Conservation (phyloP, 2,113 vertebrate genomes). For the Labrus mixtus region DNA sequence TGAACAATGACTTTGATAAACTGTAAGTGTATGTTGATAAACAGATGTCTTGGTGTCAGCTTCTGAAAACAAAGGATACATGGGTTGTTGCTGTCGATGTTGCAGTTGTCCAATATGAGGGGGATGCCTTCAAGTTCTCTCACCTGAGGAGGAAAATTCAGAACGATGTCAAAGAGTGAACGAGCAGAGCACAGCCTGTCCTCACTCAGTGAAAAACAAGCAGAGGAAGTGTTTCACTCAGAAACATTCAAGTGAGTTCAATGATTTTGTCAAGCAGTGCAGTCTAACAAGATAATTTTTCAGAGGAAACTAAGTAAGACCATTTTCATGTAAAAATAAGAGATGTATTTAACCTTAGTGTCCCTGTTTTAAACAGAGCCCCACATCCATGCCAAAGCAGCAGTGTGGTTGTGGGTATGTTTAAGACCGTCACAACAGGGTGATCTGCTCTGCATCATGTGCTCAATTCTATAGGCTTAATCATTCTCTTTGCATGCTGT, state of each 20-base stretch:
- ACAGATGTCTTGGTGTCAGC: too few relatives aligned
- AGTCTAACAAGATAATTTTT: conserved; percentile 1
- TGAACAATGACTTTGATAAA: not conserved
- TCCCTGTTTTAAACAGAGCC: conserved; percentile 30
- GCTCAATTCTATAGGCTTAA: conserved; percentile 60
- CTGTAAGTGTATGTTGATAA: not conserved
- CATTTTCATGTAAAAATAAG: not conserved
- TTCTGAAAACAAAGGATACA: conserved; percentile 90
- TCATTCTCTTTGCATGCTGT: conserved; percentile 51
- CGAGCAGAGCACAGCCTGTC: too few relatives aligned
- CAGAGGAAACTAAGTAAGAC: not conserved
- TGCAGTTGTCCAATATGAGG: conserved; percentile 95
- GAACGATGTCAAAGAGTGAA: not conserved
- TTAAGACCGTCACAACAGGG: conserved; percentile 52
- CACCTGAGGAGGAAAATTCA: conserved; percentile 81
- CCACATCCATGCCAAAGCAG: conserved; percentile 37
- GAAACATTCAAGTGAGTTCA: not conserved
- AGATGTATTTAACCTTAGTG: not conserved
- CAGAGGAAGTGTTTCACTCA: not conserved
- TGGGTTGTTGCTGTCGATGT: conserved; percentile 94
- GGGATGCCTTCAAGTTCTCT: conserved; percentile 92
- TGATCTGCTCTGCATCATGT: conserved; percentile 74
- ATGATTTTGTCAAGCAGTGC: not conserved
- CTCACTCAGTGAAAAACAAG: not conserved
- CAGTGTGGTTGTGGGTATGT: conserved; percentile 66